A percentile compares a stretch with the other conserved stretches of the same genome.
Evolutionary conservation across 2,888 invertebrate species (phyloP).

Genomic region (Ectemnius cavifrons): DNA sequence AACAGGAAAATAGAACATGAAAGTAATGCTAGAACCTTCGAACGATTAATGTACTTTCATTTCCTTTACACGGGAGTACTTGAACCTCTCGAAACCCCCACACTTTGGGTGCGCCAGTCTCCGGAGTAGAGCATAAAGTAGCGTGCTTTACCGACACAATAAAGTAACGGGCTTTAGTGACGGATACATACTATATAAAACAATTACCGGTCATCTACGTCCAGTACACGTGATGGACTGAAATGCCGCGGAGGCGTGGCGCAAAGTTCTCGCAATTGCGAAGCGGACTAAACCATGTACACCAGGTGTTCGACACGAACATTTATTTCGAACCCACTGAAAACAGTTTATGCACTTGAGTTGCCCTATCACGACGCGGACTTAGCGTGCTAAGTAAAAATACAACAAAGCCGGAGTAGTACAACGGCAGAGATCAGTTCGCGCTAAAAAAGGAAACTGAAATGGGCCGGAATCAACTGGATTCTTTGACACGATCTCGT

Average conservation of each 20-base stretch:
- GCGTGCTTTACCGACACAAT: no score
- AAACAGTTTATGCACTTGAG: not conserved
- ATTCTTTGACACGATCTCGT: not conserved
- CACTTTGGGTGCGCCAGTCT: no score
- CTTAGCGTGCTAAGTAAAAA: not conserved
- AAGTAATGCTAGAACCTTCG: no score
- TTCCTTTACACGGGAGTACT: no score
- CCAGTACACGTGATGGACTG: not conserved
- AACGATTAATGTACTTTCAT: no score
- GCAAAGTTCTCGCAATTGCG: not conserved
- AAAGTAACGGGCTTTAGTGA: no score
- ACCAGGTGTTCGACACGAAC: slow-evolving; percentile 7
- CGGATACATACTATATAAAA: no score
- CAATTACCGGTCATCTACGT: no score
- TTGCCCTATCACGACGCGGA: not conserved
- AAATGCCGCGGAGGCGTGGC: slow-evolving; percentile 1
- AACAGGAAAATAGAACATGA: no score
- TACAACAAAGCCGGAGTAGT: not conserved
- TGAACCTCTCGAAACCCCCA: no score
- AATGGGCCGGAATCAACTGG: not conserved
- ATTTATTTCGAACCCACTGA: not conserved
- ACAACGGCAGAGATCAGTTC: no score
- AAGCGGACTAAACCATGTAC: not conserved
- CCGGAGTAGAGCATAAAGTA: no score
- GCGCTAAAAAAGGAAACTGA: not conserved